Conservation (phyloP, 2,888 invertebrate species). For the Merodon equestris region DNA sequence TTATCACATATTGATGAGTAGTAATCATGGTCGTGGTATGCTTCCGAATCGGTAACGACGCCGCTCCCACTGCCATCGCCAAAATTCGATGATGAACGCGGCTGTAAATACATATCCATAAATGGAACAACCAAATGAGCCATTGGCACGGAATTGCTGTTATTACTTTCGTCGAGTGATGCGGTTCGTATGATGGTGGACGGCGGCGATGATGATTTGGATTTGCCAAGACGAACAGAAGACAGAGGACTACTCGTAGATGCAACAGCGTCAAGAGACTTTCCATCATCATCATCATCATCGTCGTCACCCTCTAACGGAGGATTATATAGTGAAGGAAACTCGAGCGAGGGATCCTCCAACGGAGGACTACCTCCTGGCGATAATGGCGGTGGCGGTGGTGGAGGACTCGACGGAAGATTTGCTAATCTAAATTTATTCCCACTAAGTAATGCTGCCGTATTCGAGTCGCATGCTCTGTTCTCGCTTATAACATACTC, state of each 20-base stretch:
- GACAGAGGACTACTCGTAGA: not conserved
- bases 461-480: too few relatives aligned
- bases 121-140: conserved; percentile 47
- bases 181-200: conserved; percentile 38
- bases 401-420: conserved; percentile 10
- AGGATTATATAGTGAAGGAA: too few relatives aligned
- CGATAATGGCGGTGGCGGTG: not conserved
- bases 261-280: conserved; percentile 24
- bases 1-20: conserved; percentile 76
- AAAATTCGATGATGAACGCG: conserved; percentile 5
- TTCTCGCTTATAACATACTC: too few relatives aligned
- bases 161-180: conserved; percentile 33
- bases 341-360: too few relatives aligned
- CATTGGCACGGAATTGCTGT: conserved; percentile 38
- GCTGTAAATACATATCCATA: conserved; percentile 47
- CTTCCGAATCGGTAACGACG: conserved; percentile 13
- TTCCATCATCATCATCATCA: conserved; percentile 51
- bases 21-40: conserved; percentile 70
- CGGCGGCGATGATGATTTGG: not conserved
- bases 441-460: conserved; percentile 4
- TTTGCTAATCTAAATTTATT: conserved; percentile 20
- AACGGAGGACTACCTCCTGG: too few relatives aligned
- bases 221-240: conserved; percentile 12
- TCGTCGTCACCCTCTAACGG: too few relatives aligned
- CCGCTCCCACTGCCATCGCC: conserved; percentile 8